Evolutionary conservation across 2,797 vertebrate genomes (phyloP).

Genomic region (Onychomys leucogaster): DNA sequence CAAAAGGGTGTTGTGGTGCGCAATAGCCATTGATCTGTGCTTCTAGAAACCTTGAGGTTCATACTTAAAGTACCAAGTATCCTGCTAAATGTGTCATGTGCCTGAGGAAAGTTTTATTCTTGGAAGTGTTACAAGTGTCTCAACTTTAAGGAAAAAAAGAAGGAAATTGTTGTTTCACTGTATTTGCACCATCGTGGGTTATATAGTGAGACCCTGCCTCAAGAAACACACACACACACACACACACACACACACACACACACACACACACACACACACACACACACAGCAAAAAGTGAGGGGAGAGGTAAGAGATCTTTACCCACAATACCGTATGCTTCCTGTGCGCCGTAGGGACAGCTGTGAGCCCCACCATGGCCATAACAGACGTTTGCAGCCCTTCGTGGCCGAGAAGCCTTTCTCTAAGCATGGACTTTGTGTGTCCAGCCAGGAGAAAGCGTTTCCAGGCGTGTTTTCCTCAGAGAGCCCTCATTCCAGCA

Average conservation of each 20-base stretch:
- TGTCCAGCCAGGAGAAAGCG: neutral
- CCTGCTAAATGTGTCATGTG: neutral
- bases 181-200: neutral
- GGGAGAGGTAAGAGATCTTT: neutral
- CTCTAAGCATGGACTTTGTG: neutral
- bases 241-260: too few relatives aligned
- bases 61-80: constrained; percentile 10
- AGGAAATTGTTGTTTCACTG: neutral
- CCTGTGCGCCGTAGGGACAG: neutral
- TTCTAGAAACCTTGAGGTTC: constrained; percentile 51
- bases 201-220: neutral
- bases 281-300: neutral
- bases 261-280: neutral
- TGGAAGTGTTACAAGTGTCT: constrained; percentile 5
- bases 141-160: neutral
- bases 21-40: constrained; percentile 24
- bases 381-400: neutral
- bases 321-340: neutral
- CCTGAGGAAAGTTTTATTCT: constrained; percentile 17
- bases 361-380: neutral
- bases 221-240: neutral
- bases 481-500: neutral
- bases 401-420: neutral
- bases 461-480: constrained; percentile 31
- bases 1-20: neutral